A percentile compares a stretch with the other conserved stretches of the same genome.
phyloP scores from a whole-genome alignment of 2,797 vertebrate species.

The Gymnodraco acuticeps region DNA sequence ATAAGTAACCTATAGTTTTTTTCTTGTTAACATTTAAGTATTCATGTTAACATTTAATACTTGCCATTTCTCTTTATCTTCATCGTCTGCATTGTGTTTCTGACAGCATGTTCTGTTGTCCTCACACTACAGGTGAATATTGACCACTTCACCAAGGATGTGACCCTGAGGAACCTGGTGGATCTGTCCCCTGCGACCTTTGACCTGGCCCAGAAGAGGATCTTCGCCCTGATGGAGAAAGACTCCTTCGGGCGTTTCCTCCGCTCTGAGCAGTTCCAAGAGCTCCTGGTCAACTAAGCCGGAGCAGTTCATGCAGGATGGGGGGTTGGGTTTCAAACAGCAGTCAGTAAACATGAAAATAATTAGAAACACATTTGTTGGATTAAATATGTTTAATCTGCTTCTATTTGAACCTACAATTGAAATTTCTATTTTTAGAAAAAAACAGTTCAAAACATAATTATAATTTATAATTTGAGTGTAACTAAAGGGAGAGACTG shows the following conservation, averaged over 20 bases:
- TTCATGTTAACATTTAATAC: no score
- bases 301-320: conserved; percentile 6
- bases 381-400: no score
- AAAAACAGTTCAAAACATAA: conserved; percentile 25
- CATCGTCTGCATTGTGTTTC: neutral
- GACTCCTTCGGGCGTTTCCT: conserved; percentile 95
- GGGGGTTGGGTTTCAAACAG: conserved; percentile 53
- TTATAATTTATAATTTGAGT: conserved; percentile 12
- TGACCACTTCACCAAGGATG: conserved; percentile 94
- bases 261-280: conserved; percentile 91
- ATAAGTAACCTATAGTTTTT: no score
- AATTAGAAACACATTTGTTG: neutral
- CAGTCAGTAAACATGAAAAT: conserved; percentile 29
- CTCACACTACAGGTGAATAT: conserved; percentile 91
- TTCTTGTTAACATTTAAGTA: no score
- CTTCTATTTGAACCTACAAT: no score
- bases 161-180: conserved; percentile 94
- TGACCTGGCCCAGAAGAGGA: conserved; percentile 94
- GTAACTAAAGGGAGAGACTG: conserved; percentile 32
- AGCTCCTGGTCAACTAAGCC: conserved; percentile 87
- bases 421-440: conserved; percentile 37
- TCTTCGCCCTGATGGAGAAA: conserved; percentile 96
- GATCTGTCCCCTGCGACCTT: conserved; percentile 90
- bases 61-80: neutral
- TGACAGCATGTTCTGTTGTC: neutral